These are phyloP conservation scores for Rhabdomys dilectus DNA, from an alignment of 2,113 vertebrate genomes.

Conservation along the genomic window DNA sequence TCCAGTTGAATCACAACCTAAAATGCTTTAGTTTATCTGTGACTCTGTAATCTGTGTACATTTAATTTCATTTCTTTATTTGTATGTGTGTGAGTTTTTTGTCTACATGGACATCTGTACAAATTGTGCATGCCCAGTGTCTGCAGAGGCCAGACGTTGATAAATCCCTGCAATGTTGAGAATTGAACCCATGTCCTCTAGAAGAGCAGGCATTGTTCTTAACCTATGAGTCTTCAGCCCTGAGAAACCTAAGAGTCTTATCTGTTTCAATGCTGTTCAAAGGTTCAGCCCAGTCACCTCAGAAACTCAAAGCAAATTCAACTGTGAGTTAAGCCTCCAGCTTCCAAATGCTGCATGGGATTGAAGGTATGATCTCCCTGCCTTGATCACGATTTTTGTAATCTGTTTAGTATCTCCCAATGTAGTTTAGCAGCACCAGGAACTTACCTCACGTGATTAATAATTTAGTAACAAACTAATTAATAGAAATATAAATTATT, in stretches of 20 bases:
- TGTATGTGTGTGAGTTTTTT: background rate
- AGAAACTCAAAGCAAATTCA: background rate
- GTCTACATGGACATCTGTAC: background rate
- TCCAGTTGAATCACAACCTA: background rate
- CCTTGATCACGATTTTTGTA: background rate
- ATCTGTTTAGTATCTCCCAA: background rate
- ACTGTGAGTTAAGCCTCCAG: too few relatives aligned
- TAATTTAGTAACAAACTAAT: background rate
- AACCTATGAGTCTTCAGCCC: background rate
- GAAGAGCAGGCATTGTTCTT: background rate
- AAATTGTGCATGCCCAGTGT: background rate
- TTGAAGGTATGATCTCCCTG: background rate
- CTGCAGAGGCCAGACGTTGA: background rate
- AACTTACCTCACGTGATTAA: background rate
- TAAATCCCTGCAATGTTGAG: background rate
- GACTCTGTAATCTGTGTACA: background rate
- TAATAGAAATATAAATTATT: background rate
- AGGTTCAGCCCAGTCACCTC: background rate
- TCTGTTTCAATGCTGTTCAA: background rate
- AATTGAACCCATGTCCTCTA: background rate
- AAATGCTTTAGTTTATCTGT: background rate
- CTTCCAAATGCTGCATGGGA: background rate
- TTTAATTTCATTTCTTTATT: background rate
- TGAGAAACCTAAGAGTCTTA: background rate
- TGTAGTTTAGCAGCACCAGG: background rate